Conservation (phyloP, 2,113 vertebrate species). For the Anarrhichthys ocellatus region DNA sequence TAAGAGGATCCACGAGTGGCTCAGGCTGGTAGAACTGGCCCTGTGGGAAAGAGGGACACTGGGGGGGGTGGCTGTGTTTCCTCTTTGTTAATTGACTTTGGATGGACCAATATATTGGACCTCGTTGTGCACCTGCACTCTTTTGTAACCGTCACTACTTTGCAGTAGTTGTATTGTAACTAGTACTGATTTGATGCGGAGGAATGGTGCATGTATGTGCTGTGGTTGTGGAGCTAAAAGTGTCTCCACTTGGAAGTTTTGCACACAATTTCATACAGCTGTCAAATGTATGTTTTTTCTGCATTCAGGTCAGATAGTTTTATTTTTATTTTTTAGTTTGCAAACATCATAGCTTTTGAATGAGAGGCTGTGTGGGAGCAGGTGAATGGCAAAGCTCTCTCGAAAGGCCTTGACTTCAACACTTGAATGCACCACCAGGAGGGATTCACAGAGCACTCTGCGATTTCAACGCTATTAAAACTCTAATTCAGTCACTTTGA, state of each 20-base stretch:
- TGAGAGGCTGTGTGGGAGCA: background rate
- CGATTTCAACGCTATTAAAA: too few species aligned
- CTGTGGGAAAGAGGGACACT: background rate
- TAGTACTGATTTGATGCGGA: background rate
- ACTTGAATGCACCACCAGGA: too few species aligned
- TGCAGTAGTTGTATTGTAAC: background rate
- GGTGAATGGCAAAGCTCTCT: background rate
- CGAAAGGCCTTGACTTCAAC: too few species aligned
- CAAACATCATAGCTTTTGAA: background rate
- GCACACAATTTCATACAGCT: background rate
- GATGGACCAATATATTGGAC: background rate
- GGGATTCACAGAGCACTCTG: too few species aligned
- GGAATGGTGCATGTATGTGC: background rate
- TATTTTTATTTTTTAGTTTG: background rate
- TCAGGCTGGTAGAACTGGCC: background rate
- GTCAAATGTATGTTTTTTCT: background rate
- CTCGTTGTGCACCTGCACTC: background rate
- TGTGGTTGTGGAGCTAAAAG: background rate
- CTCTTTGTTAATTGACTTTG: background rate
- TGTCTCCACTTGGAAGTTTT: too few species aligned
- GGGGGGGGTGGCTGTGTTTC: slow-evolving; percentile 5
- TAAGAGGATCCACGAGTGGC: slow-evolving; percentile 68
- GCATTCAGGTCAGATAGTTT: background rate
- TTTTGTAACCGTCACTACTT: background rate
- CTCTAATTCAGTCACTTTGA: too few species aligned